These are phyloP conservation scores for Tragelaphus oryx DNA, from an alignment of 2,797 vertebrate genomes.

Conservation along the genomic window DNA sequence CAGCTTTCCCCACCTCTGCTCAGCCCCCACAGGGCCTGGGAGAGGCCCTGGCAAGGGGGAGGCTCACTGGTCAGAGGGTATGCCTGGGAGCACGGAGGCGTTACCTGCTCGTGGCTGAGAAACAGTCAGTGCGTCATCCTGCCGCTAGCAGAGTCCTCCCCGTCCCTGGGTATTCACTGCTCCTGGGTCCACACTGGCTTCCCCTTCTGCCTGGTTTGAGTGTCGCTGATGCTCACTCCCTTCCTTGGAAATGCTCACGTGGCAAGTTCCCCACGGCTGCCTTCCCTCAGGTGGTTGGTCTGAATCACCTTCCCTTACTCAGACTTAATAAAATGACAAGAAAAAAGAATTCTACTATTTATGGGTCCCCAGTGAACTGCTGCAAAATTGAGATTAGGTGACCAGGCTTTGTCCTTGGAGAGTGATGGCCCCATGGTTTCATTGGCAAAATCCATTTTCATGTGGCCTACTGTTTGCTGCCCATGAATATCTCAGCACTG, in stretches of 20 bases:
- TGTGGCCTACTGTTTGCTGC: conserved; percentile 34
- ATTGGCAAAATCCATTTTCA: conserved; percentile 57
- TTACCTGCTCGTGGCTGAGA: not conserved
- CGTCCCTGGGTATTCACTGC: rapidly evolving
- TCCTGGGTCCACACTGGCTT: not conserved
- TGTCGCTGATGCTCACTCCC: not conserved
- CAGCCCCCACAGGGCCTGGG: not conserved
- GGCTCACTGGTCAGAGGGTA: too few species aligned
- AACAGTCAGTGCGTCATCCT: not conserved
- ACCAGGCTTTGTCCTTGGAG: conserved; percentile 49
- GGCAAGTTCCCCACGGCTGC: not conserved
- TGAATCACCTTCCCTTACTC: not conserved
- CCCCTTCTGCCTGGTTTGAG: not conserved
- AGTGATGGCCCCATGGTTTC: conserved; percentile 17
- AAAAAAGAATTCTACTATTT: conserved; percentile 23
- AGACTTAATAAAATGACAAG: conserved; percentile 38
- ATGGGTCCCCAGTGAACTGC: not conserved
- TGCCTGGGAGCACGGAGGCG: not conserved
- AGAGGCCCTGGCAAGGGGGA: not conserved
- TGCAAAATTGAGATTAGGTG: conserved; percentile 16
- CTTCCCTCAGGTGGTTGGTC: not conserved
- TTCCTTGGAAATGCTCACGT: not conserved
- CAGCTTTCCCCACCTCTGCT: not conserved
- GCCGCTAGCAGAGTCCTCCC: not conserved
- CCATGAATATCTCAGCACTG: conserved; percentile 47